Percentiles rank a stretch among this genome's conserved stretches.
Conservation (phyloP, 1,140 invertebrate genomes). For the Cyclargus thomasi region DNA sequence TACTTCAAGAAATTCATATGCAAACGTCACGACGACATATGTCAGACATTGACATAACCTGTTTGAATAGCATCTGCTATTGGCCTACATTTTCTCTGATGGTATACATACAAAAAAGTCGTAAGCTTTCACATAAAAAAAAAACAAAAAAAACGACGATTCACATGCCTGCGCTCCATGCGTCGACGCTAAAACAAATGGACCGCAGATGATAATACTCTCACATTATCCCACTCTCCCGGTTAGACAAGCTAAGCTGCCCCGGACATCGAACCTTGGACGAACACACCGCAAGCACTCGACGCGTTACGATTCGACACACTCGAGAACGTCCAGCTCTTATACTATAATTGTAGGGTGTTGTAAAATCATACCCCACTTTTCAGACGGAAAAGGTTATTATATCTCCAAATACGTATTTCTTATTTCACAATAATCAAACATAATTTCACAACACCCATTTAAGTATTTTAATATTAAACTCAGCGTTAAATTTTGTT, state of each 20-base stretch:
- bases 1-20: too few species aligned
- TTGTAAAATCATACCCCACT: neutral
- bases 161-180: neutral
- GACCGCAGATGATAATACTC: conserved; percentile 36
- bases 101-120: neutral
- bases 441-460: neutral
- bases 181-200: conserved; percentile 30
- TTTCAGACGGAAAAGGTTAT: too few species aligned
- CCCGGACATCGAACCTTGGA: conserved; percentile 13
- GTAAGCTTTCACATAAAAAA: neutral
- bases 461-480: neutral
- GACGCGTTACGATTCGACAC: neutral
- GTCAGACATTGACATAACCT: too few species aligned
- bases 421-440: neutral
- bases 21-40: too few species aligned
- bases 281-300: neutral
- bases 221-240: conserved; percentile 18
- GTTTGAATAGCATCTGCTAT: too few species aligned
- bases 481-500: neutral
- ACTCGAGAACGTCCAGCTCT: neutral
- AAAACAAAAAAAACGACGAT: neutral
- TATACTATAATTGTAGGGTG: neutral
- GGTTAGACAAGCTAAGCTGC: conserved; percentile 41
- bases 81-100: too few species aligned
- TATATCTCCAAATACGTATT: too few species aligned